phyloP scores from a whole-genome alignment of 2,113 vertebrate species.

The Tupaia tana region DNA sequence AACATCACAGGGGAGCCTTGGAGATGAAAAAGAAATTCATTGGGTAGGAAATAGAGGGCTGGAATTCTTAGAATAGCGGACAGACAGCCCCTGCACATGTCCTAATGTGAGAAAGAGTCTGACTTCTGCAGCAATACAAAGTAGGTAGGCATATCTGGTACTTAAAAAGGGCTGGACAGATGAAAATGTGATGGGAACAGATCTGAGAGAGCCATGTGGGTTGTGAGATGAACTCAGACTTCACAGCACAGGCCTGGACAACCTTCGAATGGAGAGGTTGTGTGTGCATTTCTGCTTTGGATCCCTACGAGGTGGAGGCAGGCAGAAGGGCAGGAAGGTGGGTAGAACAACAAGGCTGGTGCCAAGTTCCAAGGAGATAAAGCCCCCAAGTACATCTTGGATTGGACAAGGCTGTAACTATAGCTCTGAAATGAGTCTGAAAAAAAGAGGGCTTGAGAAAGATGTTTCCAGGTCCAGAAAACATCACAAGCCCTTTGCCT shows the following conservation, averaged over 20 bases:
- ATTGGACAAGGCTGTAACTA: neutral
- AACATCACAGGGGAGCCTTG: neutral
- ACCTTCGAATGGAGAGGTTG: neutral
- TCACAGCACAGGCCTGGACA: neutral
- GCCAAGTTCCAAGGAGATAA: neutral
- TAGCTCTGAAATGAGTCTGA: neutral
- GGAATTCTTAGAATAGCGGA: neutral
- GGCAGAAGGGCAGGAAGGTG: neutral
- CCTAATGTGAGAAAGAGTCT: neutral
- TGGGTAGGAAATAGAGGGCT: neutral
- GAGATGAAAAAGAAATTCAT: neutral
- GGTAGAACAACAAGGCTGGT: neutral
- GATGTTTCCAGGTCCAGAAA: neutral
- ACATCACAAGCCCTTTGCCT: neutral
- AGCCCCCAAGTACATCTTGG: neutral
- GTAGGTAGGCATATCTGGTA: neutral
- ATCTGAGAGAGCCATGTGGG: rapidly evolving
- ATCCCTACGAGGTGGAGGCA: no score
- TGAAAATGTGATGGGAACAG: neutral
- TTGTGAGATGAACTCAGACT: neutral
- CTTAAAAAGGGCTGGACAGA: neutral
- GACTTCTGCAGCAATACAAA: neutral
- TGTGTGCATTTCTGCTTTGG: neutral
- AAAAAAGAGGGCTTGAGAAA: neutral
- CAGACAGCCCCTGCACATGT: neutral